These are phyloP conservation scores for Sciurus niger DNA, from an alignment of 2,113 vertebrate genomes.

Conservation along the genomic window DNA sequence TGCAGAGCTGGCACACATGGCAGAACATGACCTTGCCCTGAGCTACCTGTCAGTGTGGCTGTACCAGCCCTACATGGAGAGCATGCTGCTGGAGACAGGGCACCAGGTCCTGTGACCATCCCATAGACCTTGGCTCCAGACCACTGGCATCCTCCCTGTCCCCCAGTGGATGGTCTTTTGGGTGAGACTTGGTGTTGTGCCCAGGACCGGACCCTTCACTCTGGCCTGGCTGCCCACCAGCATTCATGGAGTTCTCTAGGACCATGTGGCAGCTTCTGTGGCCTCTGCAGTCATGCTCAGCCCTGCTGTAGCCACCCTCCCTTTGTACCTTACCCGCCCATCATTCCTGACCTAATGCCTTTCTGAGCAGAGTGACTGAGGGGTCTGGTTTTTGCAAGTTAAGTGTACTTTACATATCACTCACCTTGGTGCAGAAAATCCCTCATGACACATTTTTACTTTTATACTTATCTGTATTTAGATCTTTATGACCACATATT, in stretches of 20 bases:
- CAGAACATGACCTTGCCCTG: slow-evolving; percentile 90
- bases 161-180: not conserved
- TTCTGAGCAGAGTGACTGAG: not conserved
- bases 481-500: not conserved
- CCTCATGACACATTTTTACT: not conserved
- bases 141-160: not conserved
- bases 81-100: slow-evolving; percentile 95
- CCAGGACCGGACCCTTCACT: fast-evolving
- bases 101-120: slow-evolving; percentile 90
- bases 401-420: not conserved
- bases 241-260: not conserved
- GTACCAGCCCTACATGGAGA: slow-evolving; percentile 94
- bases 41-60: slow-evolving; percentile 96
- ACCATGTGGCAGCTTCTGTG: not conserved
- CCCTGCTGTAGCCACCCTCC: not conserved
- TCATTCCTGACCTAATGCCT: not conserved
- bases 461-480: not conserved
- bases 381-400: not conserved
- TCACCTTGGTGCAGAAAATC: not conserved
- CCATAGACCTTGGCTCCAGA: not conserved
- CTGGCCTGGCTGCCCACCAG: fast-evolving
- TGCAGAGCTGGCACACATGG: slow-evolving; percentile 92
- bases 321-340: fast-evolving
- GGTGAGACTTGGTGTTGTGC: fast-evolving
- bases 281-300: not conserved